Base-by-base conservation (phyloP, 2,797 vertebrate genomes). In the Pseudomugil tenellus region DNA sequence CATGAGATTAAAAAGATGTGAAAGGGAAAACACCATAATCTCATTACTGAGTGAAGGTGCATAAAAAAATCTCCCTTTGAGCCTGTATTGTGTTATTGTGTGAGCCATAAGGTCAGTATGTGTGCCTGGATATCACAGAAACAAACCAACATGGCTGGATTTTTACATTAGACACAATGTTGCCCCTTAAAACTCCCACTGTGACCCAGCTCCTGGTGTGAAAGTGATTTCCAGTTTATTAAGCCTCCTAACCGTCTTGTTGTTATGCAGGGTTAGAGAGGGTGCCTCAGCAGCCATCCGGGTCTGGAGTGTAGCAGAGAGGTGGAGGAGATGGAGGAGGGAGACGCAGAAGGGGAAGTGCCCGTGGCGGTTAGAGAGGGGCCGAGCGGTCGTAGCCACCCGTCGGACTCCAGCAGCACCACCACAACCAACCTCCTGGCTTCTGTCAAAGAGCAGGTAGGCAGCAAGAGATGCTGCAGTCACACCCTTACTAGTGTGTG, bases 371-470 rank as follows among this genome's bases (percentile, higher is more conserved):
- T 82, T 2, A 94, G 93, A 91, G 96, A 95, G 81, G 77, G 92
- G 76, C 90, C 93, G 63, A 87, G 93, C 48, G 90, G 90, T 86
- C 94, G 91, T 13, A 89, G 93, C 91, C 95, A 95, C 92, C 94
- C 91, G 75, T 70, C 89, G 8, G 95, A 95, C 57, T 52, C 74
- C 59, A 65, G 61, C 70, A 93, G 93, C 77, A 94, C 93, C 81
- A 93, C 92, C 59, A 96, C 97, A 85, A 97, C 91, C n/a, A 98
- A 95, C 91, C 96, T 99, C 79, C 84, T 99, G 85, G 97, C 97
- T 61, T 99, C 97, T 19, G 97, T 99, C 34, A 99, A 99, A 93
- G 97, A 99, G 89, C 97, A 99, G 97, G 97, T 95, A 90, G 58
- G 70, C 58, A 29, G 41, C 63, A 31, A 54, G 23, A 28, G 70